Percentiles rank a stretch among this genome's conserved stretches.
Conservation (phyloP, 1,140 invertebrate species). For the Aethina tumida region DNA sequence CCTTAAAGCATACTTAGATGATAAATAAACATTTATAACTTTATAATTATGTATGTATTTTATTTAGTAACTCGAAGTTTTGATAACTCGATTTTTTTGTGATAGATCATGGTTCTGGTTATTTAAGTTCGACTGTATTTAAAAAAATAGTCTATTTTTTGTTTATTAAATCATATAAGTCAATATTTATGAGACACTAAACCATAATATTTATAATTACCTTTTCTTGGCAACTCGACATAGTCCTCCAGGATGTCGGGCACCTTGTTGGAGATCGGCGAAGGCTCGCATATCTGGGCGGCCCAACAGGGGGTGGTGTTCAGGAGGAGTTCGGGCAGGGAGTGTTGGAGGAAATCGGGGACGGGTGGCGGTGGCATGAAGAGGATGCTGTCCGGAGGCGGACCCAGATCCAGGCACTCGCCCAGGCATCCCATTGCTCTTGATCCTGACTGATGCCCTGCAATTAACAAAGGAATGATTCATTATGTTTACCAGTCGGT, state of each 20-base stretch:
- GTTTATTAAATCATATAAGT: background rate
- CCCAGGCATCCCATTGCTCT: conserved; percentile 34
- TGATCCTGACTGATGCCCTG: conserved; percentile 9
- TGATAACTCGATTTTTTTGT: too few relatives aligned
- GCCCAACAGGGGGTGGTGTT: conserved; percentile 44
- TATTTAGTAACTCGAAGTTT: too few relatives aligned
- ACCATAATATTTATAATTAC: too few relatives aligned
- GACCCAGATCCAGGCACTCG: conserved; percentile 59
- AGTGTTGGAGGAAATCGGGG: conserved; percentile 55
- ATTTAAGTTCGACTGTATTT: too few relatives aligned
- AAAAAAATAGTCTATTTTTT: too few relatives aligned
- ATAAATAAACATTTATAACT: too few relatives aligned
- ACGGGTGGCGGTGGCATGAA: conserved; percentile 72
- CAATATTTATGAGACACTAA: background rate
- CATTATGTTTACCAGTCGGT: too few relatives aligned
- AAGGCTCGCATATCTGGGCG: conserved; percentile 30
- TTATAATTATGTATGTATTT: too few relatives aligned
- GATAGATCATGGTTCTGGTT: too few relatives aligned
- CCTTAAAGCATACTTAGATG: too few relatives aligned
- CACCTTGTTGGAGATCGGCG: conserved; percentile 13
- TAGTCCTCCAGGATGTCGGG: conserved; percentile 50
- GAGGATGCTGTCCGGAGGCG: conserved; percentile 69
- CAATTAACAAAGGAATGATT: background rate
- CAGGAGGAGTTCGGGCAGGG: conserved; percentile 32
- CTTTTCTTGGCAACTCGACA: conserved; percentile 62